Percentiles rank a stretch among this genome's conserved stretches.
Conservation (phyloP, 2,797 vertebrate species). For the Esox masquinongy region DNA sequence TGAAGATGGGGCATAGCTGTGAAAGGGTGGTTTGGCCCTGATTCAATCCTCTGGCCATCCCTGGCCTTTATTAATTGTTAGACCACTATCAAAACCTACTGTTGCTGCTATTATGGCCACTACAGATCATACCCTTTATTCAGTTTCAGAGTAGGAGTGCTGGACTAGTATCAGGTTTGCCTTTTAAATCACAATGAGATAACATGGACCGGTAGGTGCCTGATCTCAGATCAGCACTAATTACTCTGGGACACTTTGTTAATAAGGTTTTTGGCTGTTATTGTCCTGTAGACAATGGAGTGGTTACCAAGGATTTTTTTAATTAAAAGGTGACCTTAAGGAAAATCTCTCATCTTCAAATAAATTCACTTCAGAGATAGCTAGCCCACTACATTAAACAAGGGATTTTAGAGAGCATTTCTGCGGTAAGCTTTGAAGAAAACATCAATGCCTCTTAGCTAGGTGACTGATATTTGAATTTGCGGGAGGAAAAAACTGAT, state of each 20-base stretch:
- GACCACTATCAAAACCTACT: neutral
- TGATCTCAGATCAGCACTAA: neutral
- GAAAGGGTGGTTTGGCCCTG: neutral
- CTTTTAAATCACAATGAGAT: neutral
- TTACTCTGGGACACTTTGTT: neutral
- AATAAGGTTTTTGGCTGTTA: neutral
- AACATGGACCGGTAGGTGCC: neutral
- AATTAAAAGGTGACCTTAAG: constrained; percentile 35
- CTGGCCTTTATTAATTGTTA: neutral
- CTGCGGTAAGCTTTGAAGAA: constrained; percentile 24
- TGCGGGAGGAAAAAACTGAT: constrained; percentile 20
- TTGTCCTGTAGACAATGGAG: constrained; percentile 19
- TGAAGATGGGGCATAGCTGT: constrained; percentile 24
- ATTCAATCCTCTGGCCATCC: neutral
- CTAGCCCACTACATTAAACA: constrained; percentile 19
- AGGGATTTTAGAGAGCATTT: constrained; percentile 33
- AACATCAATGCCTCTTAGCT: constrained; percentile 26
- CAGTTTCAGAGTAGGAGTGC: neutral
- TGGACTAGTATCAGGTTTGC: neutral
- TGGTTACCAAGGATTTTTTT: neutral
- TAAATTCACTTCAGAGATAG: constrained; percentile 24
- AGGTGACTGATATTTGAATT: constrained; percentile 43
- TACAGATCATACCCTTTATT: neutral
- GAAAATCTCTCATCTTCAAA: constrained; percentile 36
- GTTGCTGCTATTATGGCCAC: neutral